Evolutionary conservation across 2,113 vertebrate species (phyloP).

Genomic region (Clarias gariepinus): DNA sequence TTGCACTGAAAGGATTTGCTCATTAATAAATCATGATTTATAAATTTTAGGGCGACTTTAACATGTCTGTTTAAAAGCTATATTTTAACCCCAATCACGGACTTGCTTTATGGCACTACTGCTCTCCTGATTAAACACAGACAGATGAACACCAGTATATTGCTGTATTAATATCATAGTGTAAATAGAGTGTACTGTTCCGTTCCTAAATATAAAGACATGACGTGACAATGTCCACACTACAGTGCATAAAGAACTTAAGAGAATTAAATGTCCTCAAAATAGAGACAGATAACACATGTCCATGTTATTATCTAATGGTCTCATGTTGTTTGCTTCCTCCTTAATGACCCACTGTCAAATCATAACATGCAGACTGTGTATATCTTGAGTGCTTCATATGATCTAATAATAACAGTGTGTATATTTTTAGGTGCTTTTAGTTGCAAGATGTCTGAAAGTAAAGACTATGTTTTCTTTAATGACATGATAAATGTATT

Average conservation of each 20-base stretch:
- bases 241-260: neutral
- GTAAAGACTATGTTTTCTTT: neutral
- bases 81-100: neutral
- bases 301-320: constrained; percentile 25
- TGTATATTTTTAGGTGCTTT: constrained; percentile 27
- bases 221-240: neutral
- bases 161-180: neutral
- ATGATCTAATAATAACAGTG: neutral
- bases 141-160: no score
- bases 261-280: neutral
- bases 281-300: constrained; percentile 34
- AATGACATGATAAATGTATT: neutral
- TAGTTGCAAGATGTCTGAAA: constrained; percentile 8
- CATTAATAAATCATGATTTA: constrained; percentile 12
- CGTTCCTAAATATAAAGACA: neutral
- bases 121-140: neutral
- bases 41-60: neutral
- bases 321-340: constrained; percentile 16
- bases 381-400: constrained; percentile 3
- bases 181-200: neutral
- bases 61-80: neutral
- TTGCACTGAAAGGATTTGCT: constrained; percentile 3
- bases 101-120: neutral
- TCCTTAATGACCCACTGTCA: neutral
- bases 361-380: neutral